Conservation (phyloP, 2,113 vertebrate species). For the Garra rufa region DNA sequence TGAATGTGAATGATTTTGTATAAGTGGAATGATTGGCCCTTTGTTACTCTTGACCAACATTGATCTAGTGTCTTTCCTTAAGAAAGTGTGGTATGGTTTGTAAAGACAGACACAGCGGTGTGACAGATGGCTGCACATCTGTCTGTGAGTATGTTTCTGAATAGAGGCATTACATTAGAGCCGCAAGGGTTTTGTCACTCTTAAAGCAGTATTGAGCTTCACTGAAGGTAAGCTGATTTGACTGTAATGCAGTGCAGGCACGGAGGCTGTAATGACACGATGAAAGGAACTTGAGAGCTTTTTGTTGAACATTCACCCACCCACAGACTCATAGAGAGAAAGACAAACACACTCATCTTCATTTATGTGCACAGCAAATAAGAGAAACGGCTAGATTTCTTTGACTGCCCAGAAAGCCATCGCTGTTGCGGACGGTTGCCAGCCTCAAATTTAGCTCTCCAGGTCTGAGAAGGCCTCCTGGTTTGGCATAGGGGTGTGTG, state of each 20-base stretch:
- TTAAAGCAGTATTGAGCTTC: conserved; percentile 29
- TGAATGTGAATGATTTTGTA: conserved; percentile 52
- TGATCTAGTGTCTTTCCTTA: conserved; percentile 38
- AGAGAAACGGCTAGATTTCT: neutral
- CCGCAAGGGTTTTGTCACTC: conserved; percentile 18
- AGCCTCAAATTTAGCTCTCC: neutral
- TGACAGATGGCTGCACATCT: conserved; percentile 52
- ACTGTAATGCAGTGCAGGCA: neutral
- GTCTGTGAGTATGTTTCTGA: conserved; percentile 32
- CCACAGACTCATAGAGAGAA: neutral
- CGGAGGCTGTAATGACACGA: neutral
- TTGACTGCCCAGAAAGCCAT: no score
- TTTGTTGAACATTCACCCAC: neutral
- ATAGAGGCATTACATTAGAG: conserved; percentile 43
- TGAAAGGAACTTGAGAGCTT: neutral
- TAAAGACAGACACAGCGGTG: conserved; percentile 25
- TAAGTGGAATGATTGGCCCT: conserved; percentile 48
- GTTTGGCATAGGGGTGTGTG: no score
- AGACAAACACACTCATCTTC: neutral
- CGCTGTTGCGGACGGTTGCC: no score
- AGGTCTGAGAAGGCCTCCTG: neutral
- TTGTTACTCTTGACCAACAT: conserved; percentile 32
- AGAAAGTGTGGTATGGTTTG: conserved; percentile 15
- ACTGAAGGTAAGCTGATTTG: conserved; percentile 36
- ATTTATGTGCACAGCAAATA: neutral